Evolutionary conservation across 2,113 vertebrate species (phyloP), one percentile per base, ranked within the genome.

Genomic region (Speoplatyrhinus poulsoni): DNA sequence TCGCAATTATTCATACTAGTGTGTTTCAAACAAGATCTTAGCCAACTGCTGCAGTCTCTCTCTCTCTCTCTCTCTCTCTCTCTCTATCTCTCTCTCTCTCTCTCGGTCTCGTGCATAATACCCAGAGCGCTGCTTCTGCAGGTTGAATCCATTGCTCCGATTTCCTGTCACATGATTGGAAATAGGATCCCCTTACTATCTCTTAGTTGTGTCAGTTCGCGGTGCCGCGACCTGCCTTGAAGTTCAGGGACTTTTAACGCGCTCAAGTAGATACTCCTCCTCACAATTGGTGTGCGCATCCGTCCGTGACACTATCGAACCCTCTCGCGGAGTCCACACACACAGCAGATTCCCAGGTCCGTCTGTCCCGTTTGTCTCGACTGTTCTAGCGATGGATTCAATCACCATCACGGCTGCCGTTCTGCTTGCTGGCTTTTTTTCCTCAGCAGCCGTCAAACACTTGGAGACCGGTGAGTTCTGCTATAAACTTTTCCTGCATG

Each of bases 91-190:
- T 50, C 49, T 50, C 60, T 47, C 48, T 13, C 62, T 47, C 62
- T 33, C 17, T n/a, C 19, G 55, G 12, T 56, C 70, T 67, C 46
- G 72, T 69, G 62, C 70, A 33, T 52, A 46, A n/a, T 57, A 12
- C 65, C 32, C 66, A 41, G 26, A 26, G 66, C 65, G 58, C 71
- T 87, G 69, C 77, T 46, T 48, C 56, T 50, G 89, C 92, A 92
- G 92, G 92, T 93, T 92, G 85, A 90, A 91, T 90, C 82, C 63
- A 70, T 90, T 87, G 90, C 87, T 81, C 77, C 83, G 85, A 75
- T 92, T 93, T 93, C 93, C 93, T 93, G 92, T 94, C 93, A 94
- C 93, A 91, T 94, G 93, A 75, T 80, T 89, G 80, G 93, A 91
- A 94, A 93, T 93, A 72, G 91, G 93, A 93, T 93, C 91, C 90